These are phyloP conservation scores for Eidolon dupreanum DNA, from an alignment of 2,797 vertebrate species.

Conservation along the genomic window DNA sequence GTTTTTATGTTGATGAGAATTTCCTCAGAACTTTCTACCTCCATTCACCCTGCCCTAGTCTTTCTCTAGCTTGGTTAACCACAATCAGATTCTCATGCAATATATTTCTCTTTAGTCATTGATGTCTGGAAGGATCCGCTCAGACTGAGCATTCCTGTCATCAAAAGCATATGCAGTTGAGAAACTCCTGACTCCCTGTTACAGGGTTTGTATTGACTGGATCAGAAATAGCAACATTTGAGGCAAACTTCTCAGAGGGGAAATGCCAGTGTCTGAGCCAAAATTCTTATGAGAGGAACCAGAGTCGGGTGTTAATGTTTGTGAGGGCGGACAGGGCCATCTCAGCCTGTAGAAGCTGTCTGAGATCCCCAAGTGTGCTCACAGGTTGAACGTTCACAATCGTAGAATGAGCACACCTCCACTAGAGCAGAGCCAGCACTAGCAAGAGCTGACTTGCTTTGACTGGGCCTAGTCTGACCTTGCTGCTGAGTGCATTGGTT, in stretches of 20 bases:
- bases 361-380: not conserved
- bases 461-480: not conserved
- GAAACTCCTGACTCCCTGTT: not conserved
- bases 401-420: not conserved
- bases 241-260: not conserved
- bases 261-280: not conserved
- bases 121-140: not conserved
- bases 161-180: not conserved
- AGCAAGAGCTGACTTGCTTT: not conserved
- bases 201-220: not conserved
- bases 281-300: not conserved
- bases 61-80: not conserved
- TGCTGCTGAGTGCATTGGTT: not conserved
- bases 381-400: not conserved
- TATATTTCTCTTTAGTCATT: not conserved
- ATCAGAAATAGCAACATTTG: conserved; percentile 2
- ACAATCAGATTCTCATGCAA: not conserved
- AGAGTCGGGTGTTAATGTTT: not conserved
- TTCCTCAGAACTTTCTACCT: conserved; percentile 47
- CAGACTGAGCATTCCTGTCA: not conserved
- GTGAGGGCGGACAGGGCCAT: not conserved
- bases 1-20: not conserved
- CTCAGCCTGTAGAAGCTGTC: not conserved
- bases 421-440: not conserved
- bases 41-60: not conserved